These are phyloP conservation scores for Drosophila koepferae DNA, from an alignment of 2,888 invertebrate species.

Conservation along the genomic window DNA sequence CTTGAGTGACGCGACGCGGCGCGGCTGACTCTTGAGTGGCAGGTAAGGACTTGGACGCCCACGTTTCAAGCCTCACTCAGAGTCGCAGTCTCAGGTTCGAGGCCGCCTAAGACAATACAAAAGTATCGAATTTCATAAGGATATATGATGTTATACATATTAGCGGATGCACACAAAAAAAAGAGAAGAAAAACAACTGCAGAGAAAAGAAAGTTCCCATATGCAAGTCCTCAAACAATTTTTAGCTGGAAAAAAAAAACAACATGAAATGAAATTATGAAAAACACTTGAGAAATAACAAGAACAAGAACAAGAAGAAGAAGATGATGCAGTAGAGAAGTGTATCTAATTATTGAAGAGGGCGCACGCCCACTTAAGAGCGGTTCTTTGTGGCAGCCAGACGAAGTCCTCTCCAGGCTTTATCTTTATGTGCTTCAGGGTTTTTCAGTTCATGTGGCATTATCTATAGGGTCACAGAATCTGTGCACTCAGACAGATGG, in stretches of 20 bases:
- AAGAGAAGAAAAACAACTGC: not conserved
- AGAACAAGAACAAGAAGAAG: not conserved
- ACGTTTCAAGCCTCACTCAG: constrained; percentile 39
- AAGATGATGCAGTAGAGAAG: constrained; percentile 10
- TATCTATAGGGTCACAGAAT: constrained; percentile 44
- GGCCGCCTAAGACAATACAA: constrained; percentile 54
- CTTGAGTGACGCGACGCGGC: constrained; percentile 7
- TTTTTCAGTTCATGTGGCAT: constrained; percentile 35
- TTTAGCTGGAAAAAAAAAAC: constrained; percentile 44
- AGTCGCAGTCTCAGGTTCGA: constrained; percentile 28
- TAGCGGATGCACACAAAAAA: constrained; percentile 38
- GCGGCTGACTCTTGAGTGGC: constrained; percentile 42
- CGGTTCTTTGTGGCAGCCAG: constrained; percentile 41
- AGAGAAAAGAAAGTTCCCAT: constrained; percentile 60
- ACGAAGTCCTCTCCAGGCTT: constrained; percentile 12
- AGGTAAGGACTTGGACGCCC: constrained; percentile 63
- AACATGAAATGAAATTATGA: constrained; percentile 27
- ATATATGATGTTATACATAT: constrained; percentile 37
- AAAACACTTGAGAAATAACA: constrained; percentile 60
- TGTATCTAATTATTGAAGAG: constrained; percentile 72
- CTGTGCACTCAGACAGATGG: not conserved
- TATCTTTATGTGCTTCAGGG: constrained; percentile 23
- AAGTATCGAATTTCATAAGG: constrained; percentile 75
- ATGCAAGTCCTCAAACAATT: constrained; percentile 51
- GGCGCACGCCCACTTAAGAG: constrained; percentile 66